Evolutionary conservation across 2,797 vertebrate genomes (phyloP), one percentile per base, ranked within the genome.

Genomic region (Acestrorhynchus altus): DNA sequence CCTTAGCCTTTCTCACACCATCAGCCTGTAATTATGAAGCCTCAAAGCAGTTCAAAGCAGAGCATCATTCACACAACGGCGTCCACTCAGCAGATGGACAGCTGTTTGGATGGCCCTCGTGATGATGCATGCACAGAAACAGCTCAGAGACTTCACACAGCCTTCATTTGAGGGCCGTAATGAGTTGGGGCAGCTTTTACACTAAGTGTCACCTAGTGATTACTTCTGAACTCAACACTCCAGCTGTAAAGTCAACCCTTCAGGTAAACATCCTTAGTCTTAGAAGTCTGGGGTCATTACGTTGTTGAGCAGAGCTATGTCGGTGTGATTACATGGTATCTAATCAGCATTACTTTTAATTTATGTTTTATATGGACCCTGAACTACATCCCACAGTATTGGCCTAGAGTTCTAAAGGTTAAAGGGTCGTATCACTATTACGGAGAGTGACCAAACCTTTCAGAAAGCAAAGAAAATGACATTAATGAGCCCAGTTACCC

Each of bases 11-110:
- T 84, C 74, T 80, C 83, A 84, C 78, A 49, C 57, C 67, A 64
- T 64, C n/a, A 74, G 87, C 89, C 88, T 92, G 88, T 93, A 90
- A 93, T 93, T 93, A 92, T 84, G 82, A 87, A 84, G 88, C 87
- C 85, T 82, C 61, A 74, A 73, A 40, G 64, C 86, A 89, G 89
- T 90, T 93, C 88, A 93, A 89, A 91, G 86, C 76, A 77, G 51
- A 65, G 68, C 79, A 80, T 80, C 82, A 64, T 74, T 89, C 78
- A 54, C 74, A 80, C 60, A 8, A 39, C 26, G 40, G 35, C 60
- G 42, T 42, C 26, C 70, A 74, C 70, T 60, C 74, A 7, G 26
- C 8, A 76, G 83, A 83, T 80, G 3, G 22, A 86, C 89, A 91
- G 89, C 86, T 91, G 86, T 90, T 87, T 78, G 31, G 8, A 80